phyloP scores from a whole-genome alignment of 2,888 invertebrate genomes.

The Ormyrus rosae region DNA sequence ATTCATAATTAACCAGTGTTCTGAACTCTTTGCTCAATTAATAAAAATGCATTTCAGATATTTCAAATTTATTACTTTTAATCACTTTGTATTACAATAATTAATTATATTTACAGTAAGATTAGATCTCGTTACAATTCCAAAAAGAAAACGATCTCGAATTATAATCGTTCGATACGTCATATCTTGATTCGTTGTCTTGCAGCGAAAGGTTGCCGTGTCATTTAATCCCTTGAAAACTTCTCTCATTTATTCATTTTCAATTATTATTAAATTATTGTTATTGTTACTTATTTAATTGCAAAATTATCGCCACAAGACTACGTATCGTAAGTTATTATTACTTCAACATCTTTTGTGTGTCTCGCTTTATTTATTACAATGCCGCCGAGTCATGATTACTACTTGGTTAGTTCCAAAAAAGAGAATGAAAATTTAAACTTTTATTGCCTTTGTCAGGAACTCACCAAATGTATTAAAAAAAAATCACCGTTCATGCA shows the following conservation, averaged over 20 bases:
- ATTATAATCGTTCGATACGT: constrained; percentile 47
- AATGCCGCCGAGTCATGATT: constrained; percentile 33
- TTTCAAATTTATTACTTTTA: constrained; percentile 55
- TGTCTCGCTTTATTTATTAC: constrained; percentile 45
- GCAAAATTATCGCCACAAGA: constrained; percentile 38
- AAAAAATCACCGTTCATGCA: constrained; percentile 38
- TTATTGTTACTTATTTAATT: constrained; percentile 6
- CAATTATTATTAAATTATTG: constrained; percentile 6
- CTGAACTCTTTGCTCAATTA: constrained; percentile 41
- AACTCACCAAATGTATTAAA: constrained; percentile 33
- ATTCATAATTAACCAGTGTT: neutral
- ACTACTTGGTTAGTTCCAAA: constrained; percentile 18
- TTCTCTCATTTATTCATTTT: constrained; percentile 32
- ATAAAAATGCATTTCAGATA: constrained; percentile 42
- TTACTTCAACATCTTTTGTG: constrained; percentile 14
- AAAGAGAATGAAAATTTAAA: constrained; percentile 10
- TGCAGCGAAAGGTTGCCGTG: constrained; percentile 28
- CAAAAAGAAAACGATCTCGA: constrained; percentile 45
- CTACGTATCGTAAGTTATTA: constrained; percentile 44
- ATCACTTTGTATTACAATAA: constrained; percentile 57
- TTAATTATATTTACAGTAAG: constrained; percentile 56
- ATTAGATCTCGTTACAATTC: constrained; percentile 52
- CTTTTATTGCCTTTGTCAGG: constrained; percentile 35
- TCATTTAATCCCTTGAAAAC: constrained; percentile 9
- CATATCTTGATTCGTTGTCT: constrained; percentile 29